These are phyloP conservation scores for Xerus inauris DNA, from an alignment of 2,113 vertebrate species.

Conservation along the genomic window DNA sequence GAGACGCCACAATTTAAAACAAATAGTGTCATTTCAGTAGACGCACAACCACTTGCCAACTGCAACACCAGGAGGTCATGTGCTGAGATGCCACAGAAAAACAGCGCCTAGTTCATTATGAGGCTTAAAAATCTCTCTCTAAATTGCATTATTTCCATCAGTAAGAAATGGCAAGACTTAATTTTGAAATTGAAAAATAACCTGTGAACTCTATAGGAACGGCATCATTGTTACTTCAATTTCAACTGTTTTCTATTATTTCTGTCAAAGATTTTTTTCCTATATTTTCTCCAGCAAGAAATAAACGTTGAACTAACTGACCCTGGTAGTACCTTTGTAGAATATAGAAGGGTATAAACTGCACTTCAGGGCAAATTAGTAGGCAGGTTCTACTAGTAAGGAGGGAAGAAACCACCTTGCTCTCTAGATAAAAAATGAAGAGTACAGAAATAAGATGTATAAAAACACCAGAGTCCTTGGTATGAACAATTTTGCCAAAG, in stretches of 20 bases:
- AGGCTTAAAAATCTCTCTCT: neutral
- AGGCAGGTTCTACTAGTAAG: neutral
- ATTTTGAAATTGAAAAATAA: conserved; percentile 50
- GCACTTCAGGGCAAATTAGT: neutral
- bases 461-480: neutral
- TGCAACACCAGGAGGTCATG: neutral
- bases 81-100: neutral
- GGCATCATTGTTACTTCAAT: neutral
- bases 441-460: neutral
- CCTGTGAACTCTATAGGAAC: neutral
- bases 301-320: neutral
- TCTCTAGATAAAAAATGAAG: neutral
- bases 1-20: neutral
- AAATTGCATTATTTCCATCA: conserved; percentile 29
- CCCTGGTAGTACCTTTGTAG: conserved; percentile 29
- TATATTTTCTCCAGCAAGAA: conserved; percentile 49
- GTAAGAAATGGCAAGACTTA: neutral
- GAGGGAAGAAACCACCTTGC: neutral
- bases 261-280: neutral
- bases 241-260: neutral
- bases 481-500: neutral
- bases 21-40: neutral
- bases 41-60: neutral
- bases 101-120: neutral
- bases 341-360: neutral